Evolutionary conservation across 1,140 invertebrate genomes (phyloP), one percentile per base, ranked within the genome.

Genomic region (Pissodes strobi): DNA sequence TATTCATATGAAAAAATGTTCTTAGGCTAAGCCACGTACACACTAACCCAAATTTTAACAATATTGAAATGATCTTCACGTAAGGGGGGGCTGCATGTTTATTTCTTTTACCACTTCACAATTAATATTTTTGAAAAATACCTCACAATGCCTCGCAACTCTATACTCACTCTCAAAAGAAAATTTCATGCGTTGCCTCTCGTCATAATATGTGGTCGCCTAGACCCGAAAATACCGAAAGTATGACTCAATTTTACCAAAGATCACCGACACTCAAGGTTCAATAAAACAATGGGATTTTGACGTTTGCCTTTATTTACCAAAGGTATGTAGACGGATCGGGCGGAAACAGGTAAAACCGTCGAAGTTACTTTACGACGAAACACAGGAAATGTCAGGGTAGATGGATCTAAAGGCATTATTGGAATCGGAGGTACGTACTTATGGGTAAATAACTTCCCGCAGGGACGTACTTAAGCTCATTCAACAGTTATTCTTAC

Each of bases 271-370:
- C 48, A 52, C 48, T 18, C n/a, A 15, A 25, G 25, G 48, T 41
- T 41, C 38, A 41, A 41, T 41, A 41, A 41, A 41, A 41, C 38
- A 41, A 41, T 55, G 37, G 56, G 27, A 15, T 19, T 45, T 58
- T 18, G 41, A 57, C 21, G 53, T 41, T 57, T 57, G 23, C 41
- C 43, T 46, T 58, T 58, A 34, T 46, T 56, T 43, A 46, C 43
- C 5, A 30, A 58, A 48, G 43, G 39, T 58, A 58, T 48, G 27
- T 34, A 58, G 34, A 58, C 27, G 39, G 43, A 46, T 58, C 25
- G 56, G 56, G 41, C 56, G 56, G 56, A 58, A 58, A 58, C 56
- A 58, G 56, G 56, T 58, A 58, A 48, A 48, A 48, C 12, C 21
- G 18, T 45, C 41, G 15, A 21, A 45, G 41, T 10, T 45, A 45